Conservation (phyloP, 92 coral and sea anemone species). For the Actinernus sp. region DNA sequence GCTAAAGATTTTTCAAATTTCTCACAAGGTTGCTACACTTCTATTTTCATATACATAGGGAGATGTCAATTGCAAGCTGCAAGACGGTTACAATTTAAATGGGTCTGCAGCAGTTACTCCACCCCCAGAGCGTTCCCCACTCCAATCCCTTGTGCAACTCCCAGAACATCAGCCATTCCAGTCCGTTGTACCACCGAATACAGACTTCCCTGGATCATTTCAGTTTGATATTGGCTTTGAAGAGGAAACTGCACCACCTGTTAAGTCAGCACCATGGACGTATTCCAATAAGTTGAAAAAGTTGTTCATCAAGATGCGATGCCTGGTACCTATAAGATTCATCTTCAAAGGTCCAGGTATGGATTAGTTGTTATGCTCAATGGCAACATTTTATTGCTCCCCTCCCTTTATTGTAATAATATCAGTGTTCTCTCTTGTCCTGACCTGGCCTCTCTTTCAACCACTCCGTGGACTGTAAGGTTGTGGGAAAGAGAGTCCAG, state of each 20-base stretch:
- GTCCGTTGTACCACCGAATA: conserved; percentile 40
- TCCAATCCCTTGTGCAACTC: conserved; percentile 15
- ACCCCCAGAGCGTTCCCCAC: not conserved
- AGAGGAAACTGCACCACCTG: conserved; percentile 65
- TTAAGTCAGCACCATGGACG: conserved; percentile 96
- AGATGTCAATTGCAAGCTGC: too few relatives aligned
- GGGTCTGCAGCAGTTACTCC: conserved; percentile 4
- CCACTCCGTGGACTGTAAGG: too few relatives aligned
- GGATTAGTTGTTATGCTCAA: too few relatives aligned
- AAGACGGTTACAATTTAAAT: too few relatives aligned
- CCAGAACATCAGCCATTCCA: not conserved
- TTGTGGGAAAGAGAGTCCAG: too few relatives aligned
- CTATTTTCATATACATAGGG: too few relatives aligned
- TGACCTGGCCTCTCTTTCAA: too few relatives aligned
- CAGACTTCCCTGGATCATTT: conserved; percentile 75
- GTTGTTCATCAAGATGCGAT: conserved; percentile 82
- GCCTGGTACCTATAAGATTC: conserved; percentile 77
- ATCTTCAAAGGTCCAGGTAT: not conserved
- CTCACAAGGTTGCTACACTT: too few relatives aligned
- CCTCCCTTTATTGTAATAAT: too few relatives aligned
- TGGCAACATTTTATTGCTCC: too few relatives aligned
- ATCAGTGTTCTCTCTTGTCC: too few relatives aligned
- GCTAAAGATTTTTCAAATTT: too few relatives aligned
- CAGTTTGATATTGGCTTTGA: conserved; percentile 71
- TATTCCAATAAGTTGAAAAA: conserved; percentile 71